Base-by-base conservation (phyloP, 2,888 invertebrate genomes). In the Gryllus longicercus region DNA sequence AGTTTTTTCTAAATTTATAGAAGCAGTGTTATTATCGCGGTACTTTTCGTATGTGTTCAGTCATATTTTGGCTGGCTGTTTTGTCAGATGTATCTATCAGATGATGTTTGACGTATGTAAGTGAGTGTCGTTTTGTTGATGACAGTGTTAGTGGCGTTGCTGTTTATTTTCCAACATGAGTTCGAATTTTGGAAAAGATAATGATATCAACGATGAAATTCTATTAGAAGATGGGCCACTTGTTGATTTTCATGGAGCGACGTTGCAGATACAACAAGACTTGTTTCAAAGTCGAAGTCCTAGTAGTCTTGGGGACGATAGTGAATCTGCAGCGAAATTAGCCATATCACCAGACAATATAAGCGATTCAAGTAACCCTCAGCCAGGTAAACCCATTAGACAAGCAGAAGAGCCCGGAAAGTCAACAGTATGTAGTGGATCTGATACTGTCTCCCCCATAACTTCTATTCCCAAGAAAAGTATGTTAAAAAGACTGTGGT, bases 381-480 rank as follows among this genome's bases (percentile, higher is more conserved):
- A 51, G 18, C 12, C 10, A 38, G 79, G 78, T 50, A 78, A 21
- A 51, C 21, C 50, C n/a, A 11, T 25, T 21, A 79, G 49, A 74
- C 75, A 49, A n/a, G 49, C 38, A 49, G 82, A 80, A 18, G 80
- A 80, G 11, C 79, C 78, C 51, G n/a, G 80, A 16, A 79, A 83
- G 82, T 82, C 84, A 50, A 83, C 83, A 12, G 81, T 85, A 79
- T 83, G 84, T 25, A 84, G 84, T 79, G 85, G 85, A 50, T 83
- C 84, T 23, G 85, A 85, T 82, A 83, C 83, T 49, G 85, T 87
- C 81, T 86, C 87, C 76, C 87, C 87, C 49, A 84, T 87, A 81
- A 84, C 86, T 80, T 85, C 86, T 50, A 84, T 86, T 79, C 86
- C 86, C 50, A 86, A 84, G 83, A 86, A 85, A 86, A 85, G 87